A percentile compares a stretch with the other conserved stretches of the same genome.
Evolutionary conservation across 2,888 invertebrate species (phyloP).

Genomic region (Pollenia amentaria): DNA sequence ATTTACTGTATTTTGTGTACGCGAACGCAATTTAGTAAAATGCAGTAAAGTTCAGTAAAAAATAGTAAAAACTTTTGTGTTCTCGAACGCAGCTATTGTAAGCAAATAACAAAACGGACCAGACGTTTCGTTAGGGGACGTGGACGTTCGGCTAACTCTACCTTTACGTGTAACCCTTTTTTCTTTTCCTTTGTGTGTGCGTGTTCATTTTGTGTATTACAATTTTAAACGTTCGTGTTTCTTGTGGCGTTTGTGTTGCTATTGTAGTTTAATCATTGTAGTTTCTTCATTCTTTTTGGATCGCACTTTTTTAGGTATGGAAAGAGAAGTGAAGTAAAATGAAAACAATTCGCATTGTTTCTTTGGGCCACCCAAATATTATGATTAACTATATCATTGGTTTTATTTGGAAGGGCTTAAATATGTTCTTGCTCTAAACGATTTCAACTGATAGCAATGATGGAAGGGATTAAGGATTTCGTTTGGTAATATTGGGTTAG

Average conservation of each 20-base stretch:
- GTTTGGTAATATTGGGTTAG: too few relatives aligned
- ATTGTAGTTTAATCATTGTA: slow-evolving; percentile 73
- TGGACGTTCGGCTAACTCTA: too few relatives aligned
- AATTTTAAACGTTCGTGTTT: slow-evolving; percentile 61
- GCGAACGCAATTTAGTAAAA: too few relatives aligned
- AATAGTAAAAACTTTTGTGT: too few relatives aligned
- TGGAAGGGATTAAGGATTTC: slow-evolving; percentile 39
- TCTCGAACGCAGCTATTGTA: too few relatives aligned
- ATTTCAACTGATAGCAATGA: slow-evolving; percentile 64
- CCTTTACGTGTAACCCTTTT: slow-evolving; percentile 69
- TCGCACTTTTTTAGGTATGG: slow-evolving; percentile 39
- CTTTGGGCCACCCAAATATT: slow-evolving; percentile 82
- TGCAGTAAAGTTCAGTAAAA: too few relatives aligned
- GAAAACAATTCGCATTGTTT: slow-evolving; percentile 75
- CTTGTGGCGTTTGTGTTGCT: slow-evolving; percentile 58
- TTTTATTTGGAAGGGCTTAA: slow-evolving; percentile 59
- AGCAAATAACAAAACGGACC: too few relatives aligned
- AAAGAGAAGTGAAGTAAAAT: slow-evolving; percentile 52
- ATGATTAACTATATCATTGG: slow-evolving; percentile 79
- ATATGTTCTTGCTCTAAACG: slow-evolving; percentile 64
- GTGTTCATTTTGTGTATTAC: slow-evolving; percentile 20
- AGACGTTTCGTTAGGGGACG: too few relatives aligned
- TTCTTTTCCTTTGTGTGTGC: background rate
- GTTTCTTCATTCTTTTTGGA: slow-evolving; percentile 60
- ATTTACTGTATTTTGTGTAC: too few relatives aligned